phyloP scores from a whole-genome alignment of 2,888 invertebrate species.

The Dicycla oo region DNA sequence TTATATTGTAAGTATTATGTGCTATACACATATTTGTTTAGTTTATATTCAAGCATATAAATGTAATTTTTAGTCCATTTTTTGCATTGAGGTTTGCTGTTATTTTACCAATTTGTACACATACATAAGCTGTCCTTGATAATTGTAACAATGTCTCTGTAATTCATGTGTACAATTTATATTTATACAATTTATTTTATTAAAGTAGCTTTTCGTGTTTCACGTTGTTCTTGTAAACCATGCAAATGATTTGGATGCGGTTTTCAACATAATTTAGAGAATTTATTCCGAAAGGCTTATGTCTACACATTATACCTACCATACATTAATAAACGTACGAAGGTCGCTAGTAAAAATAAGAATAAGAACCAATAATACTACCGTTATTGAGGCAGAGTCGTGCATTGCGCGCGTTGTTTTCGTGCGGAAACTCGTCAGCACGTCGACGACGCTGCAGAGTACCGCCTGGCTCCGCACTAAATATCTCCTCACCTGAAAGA shows the following conservation, averaged over 20 bases:
- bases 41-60: not conserved
- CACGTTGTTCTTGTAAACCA: too few species aligned
- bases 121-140: not conserved
- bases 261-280: too few species aligned
- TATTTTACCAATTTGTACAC: not conserved
- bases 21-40: not conserved
- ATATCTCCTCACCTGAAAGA: constrained; percentile 84
- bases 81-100: not conserved
- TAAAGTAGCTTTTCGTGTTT: too few species aligned
- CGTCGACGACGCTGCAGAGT: constrained; percentile 83
- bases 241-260: too few species aligned
- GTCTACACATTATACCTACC: too few species aligned
- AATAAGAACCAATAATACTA: constrained; percentile 60
- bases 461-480: constrained; percentile 79
- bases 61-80: not conserved
- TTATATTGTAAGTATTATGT: not conserved
- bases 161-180: not conserved
- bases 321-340: too few species aligned
- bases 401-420: constrained; percentile 79
- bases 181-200: too few species aligned
- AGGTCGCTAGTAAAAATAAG: too few species aligned
- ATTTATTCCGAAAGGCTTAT: too few species aligned
- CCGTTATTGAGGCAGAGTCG: constrained; percentile 85
- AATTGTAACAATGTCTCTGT: not conserved
- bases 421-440: constrained; percentile 84